Percentiles rank a stretch among this genome's conserved stretches.
Evolutionary conservation across 2,888 invertebrate species (phyloP).

Genomic region (Hoplodrina blanda): DNA sequence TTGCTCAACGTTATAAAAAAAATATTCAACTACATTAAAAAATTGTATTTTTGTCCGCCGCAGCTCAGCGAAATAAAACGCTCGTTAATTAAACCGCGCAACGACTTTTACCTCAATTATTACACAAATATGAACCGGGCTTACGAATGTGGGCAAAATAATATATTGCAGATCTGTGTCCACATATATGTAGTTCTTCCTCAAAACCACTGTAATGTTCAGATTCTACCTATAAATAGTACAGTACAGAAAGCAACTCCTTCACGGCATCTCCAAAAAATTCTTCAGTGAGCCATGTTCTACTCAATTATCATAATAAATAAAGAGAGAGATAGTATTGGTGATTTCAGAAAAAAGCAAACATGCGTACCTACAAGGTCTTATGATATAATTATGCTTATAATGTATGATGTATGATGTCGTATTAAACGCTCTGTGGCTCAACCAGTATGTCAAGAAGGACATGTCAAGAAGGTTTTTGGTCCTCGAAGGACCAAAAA

Average conservation of each 20-base stretch:
- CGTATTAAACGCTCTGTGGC: too few relatives aligned
- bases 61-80: conserved; percentile 51
- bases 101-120: conserved; percentile 58
- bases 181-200: conserved; percentile 14
- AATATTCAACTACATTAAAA: conserved; percentile 48
- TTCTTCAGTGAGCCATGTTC: not conserved
- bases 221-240: not conserved
- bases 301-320: too few relatives aligned
- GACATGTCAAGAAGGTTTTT: too few relatives aligned
- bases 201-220: not conserved
- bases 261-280: not conserved
- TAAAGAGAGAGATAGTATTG: too few relatives aligned
- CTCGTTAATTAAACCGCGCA: conserved; percentile 60
- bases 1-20: conserved; percentile 37
- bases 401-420: too few relatives aligned
- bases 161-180: not conserved
- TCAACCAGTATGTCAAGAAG: too few relatives aligned
- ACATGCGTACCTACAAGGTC: too few relatives aligned
- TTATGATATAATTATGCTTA: too few relatives aligned
- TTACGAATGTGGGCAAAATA: conserved; percentile 28
- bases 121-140: conserved; percentile 45
- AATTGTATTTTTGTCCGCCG: conserved; percentile 35
- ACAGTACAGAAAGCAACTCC: not conserved
- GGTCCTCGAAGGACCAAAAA: too few relatives aligned
- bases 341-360: too few relatives aligned